A percentile compares a stretch with the other conserved stretches of the same genome.
Conservation (phyloP, 2,113 vertebrate species). For the Ardeotis arabs region DNA sequence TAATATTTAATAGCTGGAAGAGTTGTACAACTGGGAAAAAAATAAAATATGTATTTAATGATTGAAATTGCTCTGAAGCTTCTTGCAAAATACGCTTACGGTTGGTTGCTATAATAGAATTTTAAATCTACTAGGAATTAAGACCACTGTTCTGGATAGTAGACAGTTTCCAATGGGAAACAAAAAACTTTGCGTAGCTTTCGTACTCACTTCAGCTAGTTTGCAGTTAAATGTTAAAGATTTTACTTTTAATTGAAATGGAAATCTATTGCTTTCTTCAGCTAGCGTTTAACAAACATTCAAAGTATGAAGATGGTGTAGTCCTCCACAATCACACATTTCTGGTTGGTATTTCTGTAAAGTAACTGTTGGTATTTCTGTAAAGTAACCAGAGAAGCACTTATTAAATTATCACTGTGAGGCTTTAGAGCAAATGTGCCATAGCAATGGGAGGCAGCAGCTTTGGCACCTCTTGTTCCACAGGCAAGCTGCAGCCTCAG, state of each 20-base stretch:
- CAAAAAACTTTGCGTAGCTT: neutral
- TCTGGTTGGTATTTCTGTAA: neutral
- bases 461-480: neutral
- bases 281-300: neutral
- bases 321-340: neutral
- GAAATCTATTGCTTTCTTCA: constrained; percentile 14
- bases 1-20: constrained; percentile 65
- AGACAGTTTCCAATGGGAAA: constrained; percentile 3
- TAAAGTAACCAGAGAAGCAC: neutral
- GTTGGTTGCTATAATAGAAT: constrained; percentile 58
- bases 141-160: constrained; percentile 17
- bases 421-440: neutral
- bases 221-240: neutral
- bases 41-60: constrained; percentile 51
- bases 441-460: neutral
- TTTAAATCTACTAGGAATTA: constrained; percentile 45
- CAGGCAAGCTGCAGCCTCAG: neutral
- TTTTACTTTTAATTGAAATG: constrained; percentile 6
- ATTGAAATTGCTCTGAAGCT: constrained; percentile 36
- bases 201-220: neutral
- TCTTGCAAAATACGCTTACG: constrained; percentile 52
- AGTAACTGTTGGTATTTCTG: neutral
- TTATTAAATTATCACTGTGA: neutral
- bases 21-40: constrained; percentile 14
- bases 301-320: neutral